Base-by-base conservation (phyloP, 1,140 invertebrate genomes). In the Sitobion miscanthi region DNA sequence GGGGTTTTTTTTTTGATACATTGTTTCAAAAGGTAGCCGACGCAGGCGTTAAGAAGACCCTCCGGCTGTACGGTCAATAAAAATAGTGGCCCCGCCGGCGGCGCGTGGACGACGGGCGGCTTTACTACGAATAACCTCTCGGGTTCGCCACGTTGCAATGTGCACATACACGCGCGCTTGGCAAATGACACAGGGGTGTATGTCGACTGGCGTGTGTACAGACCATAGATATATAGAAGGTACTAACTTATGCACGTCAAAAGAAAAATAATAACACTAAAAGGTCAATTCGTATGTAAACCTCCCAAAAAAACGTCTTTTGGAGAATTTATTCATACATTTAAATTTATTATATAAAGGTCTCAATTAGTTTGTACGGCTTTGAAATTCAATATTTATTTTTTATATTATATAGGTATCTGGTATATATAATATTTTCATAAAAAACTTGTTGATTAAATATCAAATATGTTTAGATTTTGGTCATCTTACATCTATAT, bases 31-130 rank as follows among this genome's bases (percentile, higher is more conserved):
- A 92, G 69, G 91, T n/a, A 82, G 69, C 91, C 52, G 77, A 92
- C 91, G 91, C 91, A 92, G 91, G 91, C 91, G 91, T 92, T 92
- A 92, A 92, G 91, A 92, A 92, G 91, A 92, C 91, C 91, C 91
- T 91, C 88, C 30, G 90, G 62, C 90, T 92, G 62, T 82, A 83
- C 91, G 91, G 91, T 92, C 91, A 92, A 92, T 92, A 92, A 92
- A 92, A 92, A 92, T 92, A 92, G 91, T 92, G 47, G 69, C 91
- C 47, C 45, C 47, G 47, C 47, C 47, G 47, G 62, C 91, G 69
- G 69, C 77, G 91, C n/a, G 30, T 49, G 62, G 91, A 92, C 91
- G 77, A 83, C n/a, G 90, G 69, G 62, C 69, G 90, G 69, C 30
- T 49, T n/a, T 47, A 77, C 57, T n/a, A 57, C 49, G 88, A 45